Conservation (phyloP, 92 coral and sea anemone species). For the Phymanthus crucifer region DNA sequence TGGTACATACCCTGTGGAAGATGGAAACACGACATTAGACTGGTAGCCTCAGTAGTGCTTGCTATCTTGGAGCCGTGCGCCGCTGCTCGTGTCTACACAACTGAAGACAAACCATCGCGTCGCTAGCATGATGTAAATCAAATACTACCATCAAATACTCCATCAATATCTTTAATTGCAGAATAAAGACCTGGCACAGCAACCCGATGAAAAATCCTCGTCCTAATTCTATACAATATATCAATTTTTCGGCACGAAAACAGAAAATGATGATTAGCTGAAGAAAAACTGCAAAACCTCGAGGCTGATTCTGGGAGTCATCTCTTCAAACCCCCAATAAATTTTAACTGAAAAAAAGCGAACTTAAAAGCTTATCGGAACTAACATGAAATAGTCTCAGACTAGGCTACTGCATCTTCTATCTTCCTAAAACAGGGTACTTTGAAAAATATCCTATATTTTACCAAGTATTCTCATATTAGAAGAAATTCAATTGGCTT, state of each 20-base stretch:
- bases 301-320: background rate
- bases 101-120: background rate
- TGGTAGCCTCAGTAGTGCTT: background rate
- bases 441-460: too few species aligned
- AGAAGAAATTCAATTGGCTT: too few species aligned
- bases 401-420: too few species aligned
- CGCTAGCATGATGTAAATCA: background rate
- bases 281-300: background rate
- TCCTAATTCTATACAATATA: background rate
- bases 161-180: background rate
- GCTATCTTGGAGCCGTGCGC: background rate
- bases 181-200: background rate
- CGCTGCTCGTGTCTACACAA: background rate
- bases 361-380: too few species aligned
- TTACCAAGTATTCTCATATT: too few species aligned
- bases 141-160: background rate
- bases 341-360: too few species aligned
- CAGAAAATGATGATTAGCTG: background rate
- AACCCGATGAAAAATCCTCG: background rate
- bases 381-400: too few species aligned
- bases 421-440: too few species aligned
- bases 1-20: conserved; percentile 71
- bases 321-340: background rate
- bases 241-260: background rate
- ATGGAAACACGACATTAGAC: conserved; percentile 14